phyloP scores from a whole-genome alignment of 2,797 vertebrate species.

The Pseudochirops cupreus region DNA sequence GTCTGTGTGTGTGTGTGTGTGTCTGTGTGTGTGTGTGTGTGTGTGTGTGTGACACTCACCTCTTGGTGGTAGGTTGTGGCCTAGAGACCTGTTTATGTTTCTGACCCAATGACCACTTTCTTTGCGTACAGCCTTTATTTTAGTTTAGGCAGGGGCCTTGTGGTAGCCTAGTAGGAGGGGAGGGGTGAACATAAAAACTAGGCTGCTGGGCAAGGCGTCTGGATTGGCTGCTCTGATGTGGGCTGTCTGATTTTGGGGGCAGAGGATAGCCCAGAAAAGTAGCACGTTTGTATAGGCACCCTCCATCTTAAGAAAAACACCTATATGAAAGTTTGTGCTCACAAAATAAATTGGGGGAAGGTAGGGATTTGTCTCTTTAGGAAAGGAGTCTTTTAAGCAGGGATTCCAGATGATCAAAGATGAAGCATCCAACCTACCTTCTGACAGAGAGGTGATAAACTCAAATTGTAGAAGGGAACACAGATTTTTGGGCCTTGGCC shows the following conservation, averaged over 20 bases:
- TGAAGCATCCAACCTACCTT: background rate
- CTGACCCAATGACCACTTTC: background rate
- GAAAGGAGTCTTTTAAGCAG: background rate
- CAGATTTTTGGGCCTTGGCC: background rate
- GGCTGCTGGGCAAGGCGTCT: background rate
- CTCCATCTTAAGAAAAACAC: background rate
- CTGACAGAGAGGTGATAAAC: background rate
- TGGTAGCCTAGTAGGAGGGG: background rate
- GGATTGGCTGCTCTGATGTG: background rate
- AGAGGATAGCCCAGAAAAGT: background rate
- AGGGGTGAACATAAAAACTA: background rate
- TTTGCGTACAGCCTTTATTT: background rate
- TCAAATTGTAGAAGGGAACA: background rate
- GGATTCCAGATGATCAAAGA: background rate
- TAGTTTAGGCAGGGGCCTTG: background rate
- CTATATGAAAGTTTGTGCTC: background rate
- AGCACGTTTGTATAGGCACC: background rate
- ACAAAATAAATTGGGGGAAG: background rate
- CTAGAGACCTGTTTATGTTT: background rate
- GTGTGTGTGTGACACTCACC: background rate
- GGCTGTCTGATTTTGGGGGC: background rate
- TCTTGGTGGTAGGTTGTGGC: slow-evolving; percentile 6
- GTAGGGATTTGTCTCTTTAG: background rate
- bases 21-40: too few species aligned
- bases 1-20: too few species aligned